Conservation (phyloP, 2,113 vertebrate species). For the Cyanistes caeruleus region DNA sequence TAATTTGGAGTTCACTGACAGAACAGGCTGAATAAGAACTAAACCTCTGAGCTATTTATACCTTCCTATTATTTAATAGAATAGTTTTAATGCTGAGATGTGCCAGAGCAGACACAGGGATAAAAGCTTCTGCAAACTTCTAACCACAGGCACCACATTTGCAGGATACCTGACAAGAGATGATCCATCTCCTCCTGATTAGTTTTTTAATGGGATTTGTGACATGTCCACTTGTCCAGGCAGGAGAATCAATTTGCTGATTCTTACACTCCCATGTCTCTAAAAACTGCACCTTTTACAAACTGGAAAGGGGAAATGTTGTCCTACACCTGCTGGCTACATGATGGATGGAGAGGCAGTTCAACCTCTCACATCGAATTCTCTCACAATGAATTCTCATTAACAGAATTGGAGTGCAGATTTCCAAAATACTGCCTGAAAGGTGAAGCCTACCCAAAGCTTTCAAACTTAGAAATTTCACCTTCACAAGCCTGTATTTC, state of each 20-base stretch:
- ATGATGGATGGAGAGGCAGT: not conserved
- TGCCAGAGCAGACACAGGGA: not conserved
- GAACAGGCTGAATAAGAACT: not conserved
- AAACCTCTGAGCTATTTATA: not conserved
- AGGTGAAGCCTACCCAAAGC: not conserved
- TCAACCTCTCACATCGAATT: not conserved
- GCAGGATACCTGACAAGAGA: not conserved
- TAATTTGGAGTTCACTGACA: not conserved
- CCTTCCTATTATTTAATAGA: not conserved
- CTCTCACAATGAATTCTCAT: not conserved
- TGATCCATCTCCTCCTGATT: not conserved
- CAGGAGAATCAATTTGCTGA: not conserved
- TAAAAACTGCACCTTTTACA: not conserved
- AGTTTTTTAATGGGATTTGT: not conserved
- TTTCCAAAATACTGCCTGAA: not conserved
- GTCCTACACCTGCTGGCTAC: not conserved
- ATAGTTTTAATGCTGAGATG: not conserved
- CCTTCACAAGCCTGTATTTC: not conserved
- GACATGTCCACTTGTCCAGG: not conserved
- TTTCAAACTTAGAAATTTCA: not conserved
- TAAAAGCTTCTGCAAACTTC: not conserved
- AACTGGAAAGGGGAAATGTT: not conserved
- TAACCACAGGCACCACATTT: accelerated
- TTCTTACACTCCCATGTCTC: not conserved
- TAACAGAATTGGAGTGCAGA: not conserved